Conservation (phyloP, 2,113 vertebrate genomes). For the Cisticola juncidis region DNA sequence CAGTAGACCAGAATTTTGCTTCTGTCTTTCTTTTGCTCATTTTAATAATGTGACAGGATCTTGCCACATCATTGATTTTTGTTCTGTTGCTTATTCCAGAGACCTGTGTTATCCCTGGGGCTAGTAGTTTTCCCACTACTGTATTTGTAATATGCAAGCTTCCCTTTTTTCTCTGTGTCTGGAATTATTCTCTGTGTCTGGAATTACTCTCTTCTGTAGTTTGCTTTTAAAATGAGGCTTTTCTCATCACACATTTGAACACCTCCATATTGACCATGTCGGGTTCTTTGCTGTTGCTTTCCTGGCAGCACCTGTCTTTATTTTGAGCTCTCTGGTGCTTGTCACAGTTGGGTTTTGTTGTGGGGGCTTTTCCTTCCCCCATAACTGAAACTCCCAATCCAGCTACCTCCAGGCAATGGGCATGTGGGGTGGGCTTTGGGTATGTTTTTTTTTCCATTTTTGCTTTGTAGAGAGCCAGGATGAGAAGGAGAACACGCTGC, state of each 20-base stretch:
- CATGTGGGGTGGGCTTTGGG: background rate
- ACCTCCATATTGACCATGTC: background rate
- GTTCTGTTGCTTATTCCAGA: background rate
- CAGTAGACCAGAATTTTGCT: background rate
- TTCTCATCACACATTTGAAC: background rate
- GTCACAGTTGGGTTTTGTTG: background rate
- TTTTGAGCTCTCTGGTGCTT: background rate
- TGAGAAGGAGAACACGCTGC: background rate
- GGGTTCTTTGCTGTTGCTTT: background rate
- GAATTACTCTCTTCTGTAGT: background rate
- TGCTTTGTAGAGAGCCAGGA: conserved; percentile 2
- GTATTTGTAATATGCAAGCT: background rate
- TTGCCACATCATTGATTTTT: background rate
- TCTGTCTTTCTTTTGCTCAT: background rate
- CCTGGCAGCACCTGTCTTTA: background rate
- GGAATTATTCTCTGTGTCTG: background rate
- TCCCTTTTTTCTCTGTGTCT: background rate
- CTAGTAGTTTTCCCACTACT: background rate
- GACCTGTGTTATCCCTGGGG: background rate
- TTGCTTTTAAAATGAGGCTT: background rate
- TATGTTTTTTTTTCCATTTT: background rate
- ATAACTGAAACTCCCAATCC: background rate
- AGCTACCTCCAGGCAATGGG: background rate
- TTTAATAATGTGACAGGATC: background rate
- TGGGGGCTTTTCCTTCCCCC: background rate